Base-by-base conservation (phyloP, 2,888 invertebrate species). In the Helleia helle region DNA sequence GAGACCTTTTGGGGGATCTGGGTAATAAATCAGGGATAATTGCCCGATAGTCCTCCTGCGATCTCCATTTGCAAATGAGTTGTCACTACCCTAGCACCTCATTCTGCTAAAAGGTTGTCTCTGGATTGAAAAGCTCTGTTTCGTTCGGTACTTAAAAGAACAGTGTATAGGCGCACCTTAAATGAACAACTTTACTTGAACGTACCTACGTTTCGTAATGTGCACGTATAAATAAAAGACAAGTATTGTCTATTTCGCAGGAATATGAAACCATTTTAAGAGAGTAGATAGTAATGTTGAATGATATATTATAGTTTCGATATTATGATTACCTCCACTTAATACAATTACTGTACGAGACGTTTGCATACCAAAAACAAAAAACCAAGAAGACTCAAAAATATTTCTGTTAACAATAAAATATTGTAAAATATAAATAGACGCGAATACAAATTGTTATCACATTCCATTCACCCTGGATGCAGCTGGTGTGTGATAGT, bases 81-180 rank as follows among this genome's bases (percentile, higher is more conserved):
- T 34, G 34, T 22, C 31, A 12, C 18, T 34, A 6, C 11, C 4
- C 34, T 34, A 11, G 18, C 34, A 13, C 34, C 34, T 34, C 18
- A 34, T 34, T 34, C 22, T 18, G 4, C 12, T 34, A 34, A 34
- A 22, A 34, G 34, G 34, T 34, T 18, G 34, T 34, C 34, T 12
- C 11, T 11, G 22, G 34, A 34, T 34, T 34, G 34, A 18, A 34
- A 34, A 22, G 34, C 22, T 12, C 22, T 22, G 34, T 22, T 34
- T 34, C 22, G 17, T 22, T 6, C 18, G 2, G 34, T 18, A 17
- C 34, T 22, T 12, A 11, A 13, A 34, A 34, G 34, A 8, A 12
- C 18, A 12, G 18, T 34, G 12, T 22, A 22, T 34, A 22, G 18
- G 18, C 34, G 12, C 34, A 11, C 34, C 17, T 18, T 18, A 22